A percentile compares a stretch with the other conserved stretches of the same genome.
These are phyloP conservation scores for Rhimphoctona megacephalus DNA, from an alignment of 2,888 invertebrate genomes.

Conservation along the genomic window DNA sequence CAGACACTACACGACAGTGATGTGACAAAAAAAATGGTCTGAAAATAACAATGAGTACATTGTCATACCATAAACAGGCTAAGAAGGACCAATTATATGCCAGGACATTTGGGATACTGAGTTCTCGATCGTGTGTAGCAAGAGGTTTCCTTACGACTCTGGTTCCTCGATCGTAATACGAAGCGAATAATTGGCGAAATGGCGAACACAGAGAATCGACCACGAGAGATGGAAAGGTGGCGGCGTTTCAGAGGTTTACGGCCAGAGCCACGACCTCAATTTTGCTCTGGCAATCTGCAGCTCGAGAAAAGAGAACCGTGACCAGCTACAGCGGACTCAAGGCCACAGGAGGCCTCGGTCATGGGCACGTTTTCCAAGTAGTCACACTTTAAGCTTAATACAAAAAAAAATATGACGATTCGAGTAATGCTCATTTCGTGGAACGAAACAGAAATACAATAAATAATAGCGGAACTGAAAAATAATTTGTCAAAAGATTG, in stretches of 20 bases:
- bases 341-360: constrained; percentile 30
- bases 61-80: constrained; percentile 24
- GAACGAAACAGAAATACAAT: neutral
- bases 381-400: constrained; percentile 3
- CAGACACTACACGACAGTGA: neutral
- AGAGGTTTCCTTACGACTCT: constrained; percentile 68
- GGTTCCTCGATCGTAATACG: constrained; percentile 75
- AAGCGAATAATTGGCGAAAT: constrained; percentile 77
- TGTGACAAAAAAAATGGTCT: neutral
- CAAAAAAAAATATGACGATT: neutral
- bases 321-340: constrained; percentile 51
- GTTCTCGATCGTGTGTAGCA: constrained; percentile 23
- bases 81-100: constrained; percentile 16
- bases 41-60: constrained; percentile 12
- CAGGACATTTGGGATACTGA: neutral
- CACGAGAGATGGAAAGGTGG: constrained; percentile 61
- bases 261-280: constrained; percentile 78
- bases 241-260: constrained; percentile 77
- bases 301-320: constrained; percentile 66
- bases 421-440: constrained; percentile 1
- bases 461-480: neutral
- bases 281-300: constrained; percentile 73
- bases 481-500: neutral
- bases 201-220: constrained; percentile 48
- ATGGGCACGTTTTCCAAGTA: constrained; percentile 38